Evolutionary conservation across 2,888 invertebrate species (phyloP).

Genomic region (Thera britannica): DNA sequence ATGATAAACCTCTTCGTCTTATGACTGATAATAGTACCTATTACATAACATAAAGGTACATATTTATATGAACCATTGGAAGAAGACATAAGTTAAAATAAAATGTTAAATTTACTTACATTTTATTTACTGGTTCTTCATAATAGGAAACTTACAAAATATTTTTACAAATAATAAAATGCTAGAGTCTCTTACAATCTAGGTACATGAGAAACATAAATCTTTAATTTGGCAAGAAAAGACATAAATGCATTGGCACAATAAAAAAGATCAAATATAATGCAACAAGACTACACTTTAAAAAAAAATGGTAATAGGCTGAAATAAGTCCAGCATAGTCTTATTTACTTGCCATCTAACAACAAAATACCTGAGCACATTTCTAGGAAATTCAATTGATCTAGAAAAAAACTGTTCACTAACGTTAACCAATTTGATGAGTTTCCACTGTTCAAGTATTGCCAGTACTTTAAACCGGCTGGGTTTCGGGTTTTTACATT

Average conservation of each 20-base stretch:
- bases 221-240: slow-evolving; percentile 24
- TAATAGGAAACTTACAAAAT: slow-evolving; percentile 24
- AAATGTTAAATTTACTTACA: slow-evolving; percentile 12
- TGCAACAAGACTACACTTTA: not conserved
- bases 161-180: slow-evolving; percentile 36
- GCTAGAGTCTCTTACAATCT: slow-evolving; percentile 32
- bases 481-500: slow-evolving; percentile 7
- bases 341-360: not conserved
- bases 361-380: not conserved
- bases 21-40: too few species aligned
- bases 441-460: not conserved
- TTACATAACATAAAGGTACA: too few species aligned
- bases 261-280: slow-evolving; percentile 33
- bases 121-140: slow-evolving; percentile 25
- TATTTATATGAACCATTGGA: too few species aligned
- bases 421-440: not conserved
- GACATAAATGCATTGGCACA: slow-evolving; percentile 45
- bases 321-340: not conserved
- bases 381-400: not conserved
- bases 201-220: slow-evolving; percentile 11
- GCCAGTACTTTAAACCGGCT: slow-evolving; percentile 1
- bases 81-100: not conserved
- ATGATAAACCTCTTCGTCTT: too few species aligned
- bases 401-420: too few species aligned
- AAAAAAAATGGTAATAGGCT: not conserved